Percentiles rank a stretch among this genome's conserved stretches.
Evolutionary conservation across 2,888 invertebrate genomes (phyloP).

Genomic region (Endomychus coccineus): DNA sequence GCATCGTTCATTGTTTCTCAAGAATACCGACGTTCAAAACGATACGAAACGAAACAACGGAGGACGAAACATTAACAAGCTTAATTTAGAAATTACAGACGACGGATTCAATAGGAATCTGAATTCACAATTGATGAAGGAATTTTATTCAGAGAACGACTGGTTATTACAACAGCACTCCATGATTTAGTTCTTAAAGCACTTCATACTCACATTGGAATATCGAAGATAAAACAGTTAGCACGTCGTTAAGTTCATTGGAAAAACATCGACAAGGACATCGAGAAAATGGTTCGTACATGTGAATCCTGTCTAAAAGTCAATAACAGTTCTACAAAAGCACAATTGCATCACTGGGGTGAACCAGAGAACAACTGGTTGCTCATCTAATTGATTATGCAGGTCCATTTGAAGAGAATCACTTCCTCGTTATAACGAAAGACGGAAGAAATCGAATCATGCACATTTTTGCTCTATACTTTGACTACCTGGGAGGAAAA

Average conservation of each 20-base stretch:
- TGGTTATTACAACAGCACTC: neutral
- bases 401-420: too few relatives aligned
- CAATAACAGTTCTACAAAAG: neutral
- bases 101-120: neutral
- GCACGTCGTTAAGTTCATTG: slow-evolving; percentile 1
- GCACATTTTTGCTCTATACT: too few relatives aligned
- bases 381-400: too few relatives aligned
- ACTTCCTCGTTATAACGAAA: too few relatives aligned
- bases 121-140: neutral
- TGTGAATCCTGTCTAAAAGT: neutral
- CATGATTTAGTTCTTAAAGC: neutral
- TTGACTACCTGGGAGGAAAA: too few relatives aligned
- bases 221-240: neutral
- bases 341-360: neutral
- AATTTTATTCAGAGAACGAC: neutral
- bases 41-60: neutral
- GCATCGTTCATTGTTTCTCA: slow-evolving; percentile 3
- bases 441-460: too few relatives aligned
- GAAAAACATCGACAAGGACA: neutral
- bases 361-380: neutral
- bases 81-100: neutral
- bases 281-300: neutral
- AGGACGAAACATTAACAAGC: neutral
- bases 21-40: neutral
- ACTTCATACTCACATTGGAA: slow-evolving; percentile 1